Conservation (phyloP, 2,113 vertebrate genomes). For the Dasyornis broadbenti region DNA sequence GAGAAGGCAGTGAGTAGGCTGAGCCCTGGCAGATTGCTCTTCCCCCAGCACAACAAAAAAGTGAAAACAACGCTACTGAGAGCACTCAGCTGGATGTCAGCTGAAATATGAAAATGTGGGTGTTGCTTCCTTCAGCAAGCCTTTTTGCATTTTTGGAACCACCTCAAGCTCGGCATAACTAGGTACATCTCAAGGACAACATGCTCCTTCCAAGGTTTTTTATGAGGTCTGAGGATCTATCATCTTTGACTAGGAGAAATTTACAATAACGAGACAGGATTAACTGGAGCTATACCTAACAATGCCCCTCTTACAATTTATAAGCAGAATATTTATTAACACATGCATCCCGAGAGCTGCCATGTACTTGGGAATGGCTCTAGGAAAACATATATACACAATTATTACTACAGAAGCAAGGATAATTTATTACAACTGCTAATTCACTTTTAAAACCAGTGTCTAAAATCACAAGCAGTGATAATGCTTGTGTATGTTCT, state of each 20-base stretch:
- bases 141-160: background rate
- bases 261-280: background rate
- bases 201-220: background rate
- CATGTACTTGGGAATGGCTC: background rate
- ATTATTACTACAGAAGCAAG: background rate
- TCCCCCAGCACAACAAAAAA: slow-evolving; percentile 11
- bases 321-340: background rate
- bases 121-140: background rate
- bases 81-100: background rate
- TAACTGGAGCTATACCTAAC: background rate
- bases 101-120: background rate
- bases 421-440: background rate
- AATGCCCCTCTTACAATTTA: rapidly evolving
- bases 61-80: background rate
- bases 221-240: background rate
- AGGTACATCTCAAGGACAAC: background rate
- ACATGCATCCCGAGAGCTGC: background rate
- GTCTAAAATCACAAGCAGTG: background rate
- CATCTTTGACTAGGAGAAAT: background rate
- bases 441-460: background rate
- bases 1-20: slow-evolving; percentile 22
- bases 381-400: background rate
- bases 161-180: background rate
- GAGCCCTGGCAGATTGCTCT: slow-evolving; percentile 28
- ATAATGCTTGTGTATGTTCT: background rate